Evolutionary conservation across 2,888 invertebrate genomes (phyloP).

Genomic region (Hecatera dysodea): DNA sequence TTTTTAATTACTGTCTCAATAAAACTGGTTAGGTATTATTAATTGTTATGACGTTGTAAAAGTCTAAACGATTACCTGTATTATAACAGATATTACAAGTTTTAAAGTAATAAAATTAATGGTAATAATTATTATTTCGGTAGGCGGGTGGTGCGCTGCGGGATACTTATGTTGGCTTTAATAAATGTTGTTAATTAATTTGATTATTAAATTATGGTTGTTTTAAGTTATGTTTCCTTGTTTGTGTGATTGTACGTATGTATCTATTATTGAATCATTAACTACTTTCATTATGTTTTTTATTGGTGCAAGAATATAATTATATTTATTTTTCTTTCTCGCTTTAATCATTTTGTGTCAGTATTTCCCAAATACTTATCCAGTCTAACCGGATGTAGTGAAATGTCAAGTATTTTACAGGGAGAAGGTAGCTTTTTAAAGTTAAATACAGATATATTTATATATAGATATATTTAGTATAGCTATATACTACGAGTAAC

Average conservation of each 20-base stretch:
- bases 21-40: slow-evolving; percentile 43
- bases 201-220: slow-evolving; percentile 18
- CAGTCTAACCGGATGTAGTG: too few species aligned
- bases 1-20: slow-evolving; percentile 35
- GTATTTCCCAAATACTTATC: too few species aligned
- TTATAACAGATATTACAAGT: slow-evolving; percentile 53
- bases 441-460: too few species aligned
- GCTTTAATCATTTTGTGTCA: background rate
- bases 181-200: slow-evolving; percentile 60
- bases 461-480: too few species aligned
- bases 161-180: slow-evolving; percentile 41
- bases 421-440: too few species aligned
- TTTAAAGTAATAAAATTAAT: slow-evolving; percentile 63
- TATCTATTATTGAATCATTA: slow-evolving; percentile 32
- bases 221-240: slow-evolving; percentile 42
- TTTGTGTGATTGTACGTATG: slow-evolving; percentile 27
- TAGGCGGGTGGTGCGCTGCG: slow-evolving; percentile 48
- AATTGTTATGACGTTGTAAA: slow-evolving; percentile 50
- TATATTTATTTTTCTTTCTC: background rate
- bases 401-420: too few species aligned
- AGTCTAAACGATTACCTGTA: slow-evolving; percentile 31
- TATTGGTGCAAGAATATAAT: background rate
- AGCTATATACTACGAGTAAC: too few species aligned
- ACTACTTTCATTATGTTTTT: slow-evolving; percentile 3
- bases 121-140: slow-evolving; percentile 55